phyloP scores from a whole-genome alignment of 30 jellyfish, hydroid and myxozoan species.

The Catostylus mosaicus region DNA sequence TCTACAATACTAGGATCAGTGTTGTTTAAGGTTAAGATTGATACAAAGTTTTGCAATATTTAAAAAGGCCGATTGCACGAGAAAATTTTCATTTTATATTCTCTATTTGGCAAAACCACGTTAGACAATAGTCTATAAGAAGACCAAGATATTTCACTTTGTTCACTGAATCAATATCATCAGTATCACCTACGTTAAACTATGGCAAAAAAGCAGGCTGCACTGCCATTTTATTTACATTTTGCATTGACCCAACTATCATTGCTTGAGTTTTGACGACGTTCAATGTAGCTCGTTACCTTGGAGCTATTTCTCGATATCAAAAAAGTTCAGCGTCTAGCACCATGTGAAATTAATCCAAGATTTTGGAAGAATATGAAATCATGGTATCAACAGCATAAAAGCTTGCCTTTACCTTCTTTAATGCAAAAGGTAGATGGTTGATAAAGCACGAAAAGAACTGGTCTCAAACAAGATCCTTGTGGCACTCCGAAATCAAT shows the following conservation, averaged over 20 bases:
- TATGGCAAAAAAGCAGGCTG: background rate
- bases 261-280: slow-evolving; percentile 1
- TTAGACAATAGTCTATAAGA: slow-evolving; percentile 6
- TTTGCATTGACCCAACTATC: slow-evolving; percentile 5
- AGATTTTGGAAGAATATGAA: background rate
- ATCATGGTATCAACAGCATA: slow-evolving; percentile 13
- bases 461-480: background rate
- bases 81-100: background rate
- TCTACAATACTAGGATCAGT: background rate
- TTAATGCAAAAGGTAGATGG: background rate
- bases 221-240: slow-evolving; percentile 8
- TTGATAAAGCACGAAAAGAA: background rate
- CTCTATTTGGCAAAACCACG: slow-evolving; percentile 15
- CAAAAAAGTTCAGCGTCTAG: background rate
- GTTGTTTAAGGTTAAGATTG: background rate
- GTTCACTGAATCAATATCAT: background rate
- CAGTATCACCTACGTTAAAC: background rate
- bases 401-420: background rate
- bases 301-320: slow-evolving; percentile 9
- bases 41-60: background rate
- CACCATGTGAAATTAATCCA: background rate
- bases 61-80: slow-evolving; percentile 18
- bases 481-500: background rate
- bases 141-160: background rate
- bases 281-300: slow-evolving; percentile 5